Evolutionary conservation across 1,140 invertebrate species (phyloP).

Genomic region (Camponotus pennsylvanicus): DNA sequence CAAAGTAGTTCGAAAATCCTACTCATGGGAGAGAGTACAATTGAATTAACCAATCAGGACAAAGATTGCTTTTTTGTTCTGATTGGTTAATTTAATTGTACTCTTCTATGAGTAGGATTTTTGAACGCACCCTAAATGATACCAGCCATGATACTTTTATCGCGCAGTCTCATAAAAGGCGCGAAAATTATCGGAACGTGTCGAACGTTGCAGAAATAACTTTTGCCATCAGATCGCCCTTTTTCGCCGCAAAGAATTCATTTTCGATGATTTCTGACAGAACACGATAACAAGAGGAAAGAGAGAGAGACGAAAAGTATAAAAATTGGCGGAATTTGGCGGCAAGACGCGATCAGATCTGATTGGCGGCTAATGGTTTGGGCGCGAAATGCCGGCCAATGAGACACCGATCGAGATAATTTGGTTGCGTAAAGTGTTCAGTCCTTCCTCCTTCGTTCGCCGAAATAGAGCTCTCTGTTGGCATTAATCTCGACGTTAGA

Average conservation of each 20-base stretch:
- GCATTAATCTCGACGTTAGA: neutral
- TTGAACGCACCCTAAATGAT: no score
- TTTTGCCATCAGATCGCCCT: no score
- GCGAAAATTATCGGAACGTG: constrained; percentile 32
- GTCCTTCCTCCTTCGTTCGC: neutral
- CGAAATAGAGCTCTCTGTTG: neutral
- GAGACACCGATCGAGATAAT: neutral
- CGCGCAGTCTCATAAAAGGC: constrained; percentile 22
- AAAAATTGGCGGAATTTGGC: constrained; percentile 33
- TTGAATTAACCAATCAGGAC: no score
- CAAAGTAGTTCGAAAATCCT: no score
- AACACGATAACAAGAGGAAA: neutral
- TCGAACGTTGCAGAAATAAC: neutral
- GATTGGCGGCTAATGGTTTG: constrained; percentile 44
- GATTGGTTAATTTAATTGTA: no score
- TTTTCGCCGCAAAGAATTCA: neutral
- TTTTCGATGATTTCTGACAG: neutral
- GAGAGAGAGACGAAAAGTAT: neutral
- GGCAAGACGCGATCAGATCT: constrained; percentile 40
- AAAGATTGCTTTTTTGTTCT: no score
- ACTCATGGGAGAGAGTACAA: no score
- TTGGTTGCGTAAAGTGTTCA: neutral
- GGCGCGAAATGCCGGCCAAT: constrained; percentile 49
- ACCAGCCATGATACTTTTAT: neutral
- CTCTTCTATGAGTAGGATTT: no score